Evolutionary conservation across 2,113 vertebrate genomes (phyloP).

Genomic region (Euleptes europaea): DNA sequence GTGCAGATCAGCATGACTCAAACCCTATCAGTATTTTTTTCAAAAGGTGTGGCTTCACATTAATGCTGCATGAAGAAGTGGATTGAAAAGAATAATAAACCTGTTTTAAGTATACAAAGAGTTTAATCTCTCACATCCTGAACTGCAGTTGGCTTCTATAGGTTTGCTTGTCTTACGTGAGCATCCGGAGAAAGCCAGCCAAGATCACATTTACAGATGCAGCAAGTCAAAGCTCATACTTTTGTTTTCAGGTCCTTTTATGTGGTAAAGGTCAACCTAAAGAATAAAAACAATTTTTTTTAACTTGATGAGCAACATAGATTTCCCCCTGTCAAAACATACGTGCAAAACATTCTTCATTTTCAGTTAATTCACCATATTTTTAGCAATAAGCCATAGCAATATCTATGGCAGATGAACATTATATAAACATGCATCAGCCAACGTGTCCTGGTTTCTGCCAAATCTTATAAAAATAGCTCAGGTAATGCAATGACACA

Average conservation of each 20-base stretch:
- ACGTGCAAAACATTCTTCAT: background rate
- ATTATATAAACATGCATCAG: background rate
- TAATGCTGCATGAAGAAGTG: background rate
- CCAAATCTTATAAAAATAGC: background rate
- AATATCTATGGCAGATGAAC: background rate
- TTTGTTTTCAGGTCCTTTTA: background rate
- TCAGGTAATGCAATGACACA: background rate
- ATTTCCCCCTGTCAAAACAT: background rate
- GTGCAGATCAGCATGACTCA: background rate
- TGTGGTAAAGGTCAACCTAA: background rate
- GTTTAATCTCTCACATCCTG: background rate
- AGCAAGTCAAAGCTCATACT: background rate
- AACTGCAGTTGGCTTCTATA: background rate
- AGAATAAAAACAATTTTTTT: background rate
- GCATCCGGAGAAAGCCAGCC: no score
- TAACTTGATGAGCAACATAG: background rate
- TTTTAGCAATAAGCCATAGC: background rate
- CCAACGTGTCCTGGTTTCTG: background rate
- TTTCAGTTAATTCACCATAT: background rate
- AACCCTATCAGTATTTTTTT: background rate
- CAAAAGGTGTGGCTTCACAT: background rate
- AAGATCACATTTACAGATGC: conserved; percentile 4
- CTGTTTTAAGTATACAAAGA: background rate
- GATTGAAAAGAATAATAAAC: background rate
- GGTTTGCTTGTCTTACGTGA: background rate